Evolutionary conservation across 2,113 vertebrate genomes (phyloP).

Genomic region (Sylvicapra grimmia): DNA sequence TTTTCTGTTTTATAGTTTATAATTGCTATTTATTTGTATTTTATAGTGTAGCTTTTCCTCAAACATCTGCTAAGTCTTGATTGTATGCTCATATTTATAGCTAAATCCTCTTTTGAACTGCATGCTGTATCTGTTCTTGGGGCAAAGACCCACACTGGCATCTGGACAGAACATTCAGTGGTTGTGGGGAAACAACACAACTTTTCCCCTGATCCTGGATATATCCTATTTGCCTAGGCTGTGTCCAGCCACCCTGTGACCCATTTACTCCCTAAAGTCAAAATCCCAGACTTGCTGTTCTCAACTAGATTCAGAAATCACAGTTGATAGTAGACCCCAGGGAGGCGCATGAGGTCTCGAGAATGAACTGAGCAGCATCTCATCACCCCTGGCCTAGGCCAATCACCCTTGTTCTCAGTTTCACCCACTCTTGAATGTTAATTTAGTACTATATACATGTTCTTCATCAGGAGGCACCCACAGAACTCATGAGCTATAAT

Average conservation of each 20-base stretch:
- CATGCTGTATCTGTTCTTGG: not conserved
- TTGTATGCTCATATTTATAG: not conserved
- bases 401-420: not conserved
- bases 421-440: not conserved
- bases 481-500: not conserved
- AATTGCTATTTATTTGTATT: not conserved
- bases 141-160: not conserved
- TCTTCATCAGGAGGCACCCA: not conserved
- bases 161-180: not conserved
- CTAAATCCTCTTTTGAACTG: not conserved
- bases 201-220: not conserved
- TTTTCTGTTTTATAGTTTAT: not conserved
- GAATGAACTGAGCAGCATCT: not conserved
- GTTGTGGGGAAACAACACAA: rapidly evolving
- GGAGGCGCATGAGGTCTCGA: not conserved
- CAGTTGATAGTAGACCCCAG: not conserved
- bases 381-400: not conserved
- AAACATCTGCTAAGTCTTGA: not conserved
- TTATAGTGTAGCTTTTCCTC: not conserved
- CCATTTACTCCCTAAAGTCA: not conserved
- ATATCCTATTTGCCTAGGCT: not conserved
- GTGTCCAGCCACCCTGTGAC: too few relatives aligned
- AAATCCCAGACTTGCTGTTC: not conserved
- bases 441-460: not conserved
- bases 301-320: not conserved